These are phyloP conservation scores for Tribolium castaneum DNA, from an alignment of 1,140 invertebrate species.

Conservation along the genomic window DNA sequence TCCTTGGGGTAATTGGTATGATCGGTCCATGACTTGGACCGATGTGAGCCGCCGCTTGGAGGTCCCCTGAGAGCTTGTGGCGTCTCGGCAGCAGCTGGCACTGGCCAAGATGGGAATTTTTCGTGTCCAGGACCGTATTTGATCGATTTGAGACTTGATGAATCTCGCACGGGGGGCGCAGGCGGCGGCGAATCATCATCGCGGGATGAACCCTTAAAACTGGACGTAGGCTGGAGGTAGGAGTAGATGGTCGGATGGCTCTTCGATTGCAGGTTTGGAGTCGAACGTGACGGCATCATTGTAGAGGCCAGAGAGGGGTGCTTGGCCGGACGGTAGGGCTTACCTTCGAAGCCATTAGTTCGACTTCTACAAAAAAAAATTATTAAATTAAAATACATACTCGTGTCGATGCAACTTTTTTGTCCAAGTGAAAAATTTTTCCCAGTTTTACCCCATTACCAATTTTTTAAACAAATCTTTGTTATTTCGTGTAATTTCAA, in stretches of 20 bases:
- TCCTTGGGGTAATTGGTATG: constrained; percentile 81
- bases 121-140: constrained; percentile 82
- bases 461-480: too few species aligned
- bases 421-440: too few species aligned
- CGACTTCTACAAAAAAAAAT: constrained; percentile 41
- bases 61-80: constrained; percentile 66
- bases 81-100: constrained; percentile 66
- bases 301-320: constrained; percentile 37
- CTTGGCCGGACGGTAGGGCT: constrained; percentile 44
- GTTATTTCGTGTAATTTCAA: too few species aligned
- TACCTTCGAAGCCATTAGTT: constrained; percentile 55
- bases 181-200: constrained; percentile 66
- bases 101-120: constrained; percentile 85
- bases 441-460: too few species aligned
- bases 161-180: constrained; percentile 75
- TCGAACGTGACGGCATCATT: constrained; percentile 64
- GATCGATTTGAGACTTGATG: constrained; percentile 75
- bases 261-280: constrained; percentile 63
- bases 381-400: too few species aligned
- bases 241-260: constrained; percentile 59
- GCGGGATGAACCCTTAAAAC: constrained; percentile 29
- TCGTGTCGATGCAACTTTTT: too few species aligned
- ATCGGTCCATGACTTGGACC: constrained; percentile 81
- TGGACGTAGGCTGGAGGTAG: constrained; percentile 61
- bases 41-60: constrained; percentile 68